Evolutionary conservation across 2,888 invertebrate species (phyloP).

Genomic region (Matsumyia berberina): DNA sequence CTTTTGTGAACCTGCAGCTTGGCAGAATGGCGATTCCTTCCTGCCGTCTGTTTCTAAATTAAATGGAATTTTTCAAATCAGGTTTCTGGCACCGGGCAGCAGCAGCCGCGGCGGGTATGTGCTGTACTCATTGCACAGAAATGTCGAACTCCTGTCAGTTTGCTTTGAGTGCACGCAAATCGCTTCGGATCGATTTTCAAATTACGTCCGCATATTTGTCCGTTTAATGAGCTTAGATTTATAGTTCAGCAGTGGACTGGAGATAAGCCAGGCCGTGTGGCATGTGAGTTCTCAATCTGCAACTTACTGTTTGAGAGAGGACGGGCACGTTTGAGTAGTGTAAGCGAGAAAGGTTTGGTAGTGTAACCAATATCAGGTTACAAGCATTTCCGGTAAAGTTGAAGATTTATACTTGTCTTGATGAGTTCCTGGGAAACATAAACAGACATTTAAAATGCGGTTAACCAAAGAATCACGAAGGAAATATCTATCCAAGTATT

Average conservation of each 20-base stretch:
- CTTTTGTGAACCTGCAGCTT: constrained; percentile 53
- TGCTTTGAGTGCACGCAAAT: constrained; percentile 44
- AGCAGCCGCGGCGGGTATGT: not conserved
- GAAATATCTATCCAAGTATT: no score
- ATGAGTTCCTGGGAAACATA: not conserved
- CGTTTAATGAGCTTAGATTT: constrained; percentile 44
- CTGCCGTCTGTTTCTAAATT: constrained; percentile 35
- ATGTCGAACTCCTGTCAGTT: constrained; percentile 43
- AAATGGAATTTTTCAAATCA: constrained; percentile 58
- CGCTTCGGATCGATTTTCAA: constrained; percentile 48
- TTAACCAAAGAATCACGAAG: no score
- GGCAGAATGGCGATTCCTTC: constrained; percentile 13
- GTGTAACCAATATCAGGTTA: not conserved
- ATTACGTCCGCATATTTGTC: constrained; percentile 56
- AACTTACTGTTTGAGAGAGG: not conserved
- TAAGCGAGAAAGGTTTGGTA: not conserved
- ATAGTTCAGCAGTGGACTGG: constrained; percentile 8
- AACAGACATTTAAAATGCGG: no score
- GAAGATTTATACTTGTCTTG: no score
- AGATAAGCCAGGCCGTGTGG: constrained; percentile 18
- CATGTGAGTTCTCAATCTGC: constrained; percentile 11
- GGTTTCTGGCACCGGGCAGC: constrained; percentile 39
- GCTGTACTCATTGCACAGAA: constrained; percentile 50
- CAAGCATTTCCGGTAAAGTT: not conserved
- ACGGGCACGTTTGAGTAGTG: not conserved